A percentile compares a stretch with the other conserved stretches of the same genome.
Evolutionary conservation across 2,888 invertebrate genomes (phyloP).

Genomic region (Drosophila multiciliata): DNA sequence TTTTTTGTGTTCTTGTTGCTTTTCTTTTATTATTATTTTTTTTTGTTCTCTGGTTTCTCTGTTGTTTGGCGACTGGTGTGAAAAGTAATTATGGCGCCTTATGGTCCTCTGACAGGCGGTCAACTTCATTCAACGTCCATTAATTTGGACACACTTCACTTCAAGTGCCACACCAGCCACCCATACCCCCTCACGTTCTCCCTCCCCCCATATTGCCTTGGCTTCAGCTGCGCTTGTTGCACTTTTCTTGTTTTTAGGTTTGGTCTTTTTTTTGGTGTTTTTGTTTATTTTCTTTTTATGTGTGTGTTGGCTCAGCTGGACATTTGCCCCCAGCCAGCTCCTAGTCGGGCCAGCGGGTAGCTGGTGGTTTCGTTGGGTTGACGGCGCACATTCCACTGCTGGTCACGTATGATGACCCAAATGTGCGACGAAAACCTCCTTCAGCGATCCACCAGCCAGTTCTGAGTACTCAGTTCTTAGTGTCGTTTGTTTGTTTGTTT

Average conservation of each 20-base stretch:
- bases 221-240: conserved; percentile 52
- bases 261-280: not conserved
- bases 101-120: conserved; percentile 78
- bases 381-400: conserved; percentile 56
- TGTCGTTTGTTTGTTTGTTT: conserved; percentile 38
- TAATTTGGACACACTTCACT: conserved; percentile 72
- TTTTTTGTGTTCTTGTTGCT: not conserved
- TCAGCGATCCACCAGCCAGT: not conserved
- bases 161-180: conserved; percentile 4
- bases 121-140: conserved; percentile 73
- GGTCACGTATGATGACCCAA: conserved; percentile 78
- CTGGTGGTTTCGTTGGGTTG: not conserved
- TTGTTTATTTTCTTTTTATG: conserved; percentile 62
- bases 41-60: not conserved
- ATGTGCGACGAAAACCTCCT: conserved; percentile 42
- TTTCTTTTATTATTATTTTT: not conserved
- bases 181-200: not conserved
- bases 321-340: conserved; percentile 28
- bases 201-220: not conserved
- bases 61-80: conserved; percentile 63
- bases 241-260: conserved; percentile 42
- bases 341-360: not conserved
- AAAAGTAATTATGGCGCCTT: conserved; percentile 78
- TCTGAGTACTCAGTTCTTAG: conserved; percentile 5
- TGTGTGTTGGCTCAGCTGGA: conserved; percentile 72